Conservation (phyloP, 2,797 vertebrate genomes). For the Psittacula echo region DNA sequence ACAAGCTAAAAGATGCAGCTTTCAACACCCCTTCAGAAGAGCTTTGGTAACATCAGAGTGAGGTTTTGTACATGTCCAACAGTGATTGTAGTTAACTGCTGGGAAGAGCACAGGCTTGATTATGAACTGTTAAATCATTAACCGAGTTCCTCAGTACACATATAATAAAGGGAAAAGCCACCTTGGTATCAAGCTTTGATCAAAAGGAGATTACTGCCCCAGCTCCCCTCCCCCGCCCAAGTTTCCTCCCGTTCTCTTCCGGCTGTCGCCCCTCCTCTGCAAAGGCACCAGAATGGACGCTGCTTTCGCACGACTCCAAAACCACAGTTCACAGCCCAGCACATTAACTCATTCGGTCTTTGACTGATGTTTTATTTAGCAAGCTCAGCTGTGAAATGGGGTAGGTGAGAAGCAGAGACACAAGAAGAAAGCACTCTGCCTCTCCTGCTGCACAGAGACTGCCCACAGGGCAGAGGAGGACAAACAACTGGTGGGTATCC, state of each 20-base stretch:
- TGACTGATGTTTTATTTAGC: not conserved
- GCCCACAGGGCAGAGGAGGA: not conserved
- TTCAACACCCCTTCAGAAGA: not conserved
- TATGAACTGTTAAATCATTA: not conserved
- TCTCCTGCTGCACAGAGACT: not conserved
- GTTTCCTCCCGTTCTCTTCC: not conserved
- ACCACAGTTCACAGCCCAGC: constrained; percentile 28
- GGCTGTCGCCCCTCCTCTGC: not conserved
- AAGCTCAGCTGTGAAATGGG: not conserved
- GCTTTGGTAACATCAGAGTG: not conserved
- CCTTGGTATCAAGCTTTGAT: not conserved
- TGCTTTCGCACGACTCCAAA: not conserved
- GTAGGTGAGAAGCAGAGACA: not conserved
- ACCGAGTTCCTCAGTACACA: not conserved
- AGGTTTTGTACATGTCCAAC: rapidly evolving
- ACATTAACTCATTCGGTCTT: not conserved
- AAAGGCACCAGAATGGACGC: not conserved
- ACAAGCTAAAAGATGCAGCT: not conserved
- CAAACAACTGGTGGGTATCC: not conserved
- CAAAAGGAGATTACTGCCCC: not conserved
- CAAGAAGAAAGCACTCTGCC: not conserved
- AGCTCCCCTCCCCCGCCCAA: not conserved
- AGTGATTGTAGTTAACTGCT: not conserved
- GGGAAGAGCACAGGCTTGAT: not conserved
- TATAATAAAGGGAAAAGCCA: not conserved